Evolutionary conservation across 2,888 invertebrate species (phyloP), one percentile per base, ranked within the genome.

Genomic region (Drosophila nigricruria): DNA sequence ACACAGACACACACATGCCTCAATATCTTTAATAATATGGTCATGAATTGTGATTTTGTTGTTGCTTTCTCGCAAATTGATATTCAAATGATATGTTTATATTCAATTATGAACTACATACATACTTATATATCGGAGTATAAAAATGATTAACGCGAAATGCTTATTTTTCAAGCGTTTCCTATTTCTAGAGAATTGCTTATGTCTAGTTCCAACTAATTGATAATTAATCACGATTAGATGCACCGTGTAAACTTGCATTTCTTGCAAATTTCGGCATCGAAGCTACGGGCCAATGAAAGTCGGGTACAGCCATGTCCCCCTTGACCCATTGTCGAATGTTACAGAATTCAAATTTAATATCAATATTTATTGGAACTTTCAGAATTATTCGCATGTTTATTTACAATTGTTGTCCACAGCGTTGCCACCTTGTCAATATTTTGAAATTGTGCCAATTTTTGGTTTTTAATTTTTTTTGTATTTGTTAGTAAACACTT

Each of bases 131-230:
- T 47, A n/a, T 42, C 5, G 42, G 40, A 5, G 5, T 18, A 6
- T 47, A 36, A 38, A 18, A 27, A 27, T 38, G 25, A 27, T 54
- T 54, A 38, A 18, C 53, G 38, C 14, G 38, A 27, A 54, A 54
- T 40, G 12, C 18, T 54, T 8, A 14, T 27, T 54, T 40, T 27
- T 38, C 56, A 32, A 42, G 20, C 30, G 20, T 32, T 56, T 20
- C 30, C 9, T n/a, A 32, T 30, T 56, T 32, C 56, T 36, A n/a
- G 30, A 9, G 30, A 56, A 40, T 20, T 10, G 5, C 20, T 14
- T 16, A 2, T 30, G 16, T 23, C 20, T 32, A 32, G 1, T 42
- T 56, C 56, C 42, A 40, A 10, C 30, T 56, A 56, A 42, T 42
- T 23, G 30, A n/a, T 42, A 56, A 32, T 43, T 42, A 30, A 32